Evolutionary conservation across 2,888 invertebrate genomes (phyloP).

Genomic region (Macaria liturata): DNA sequence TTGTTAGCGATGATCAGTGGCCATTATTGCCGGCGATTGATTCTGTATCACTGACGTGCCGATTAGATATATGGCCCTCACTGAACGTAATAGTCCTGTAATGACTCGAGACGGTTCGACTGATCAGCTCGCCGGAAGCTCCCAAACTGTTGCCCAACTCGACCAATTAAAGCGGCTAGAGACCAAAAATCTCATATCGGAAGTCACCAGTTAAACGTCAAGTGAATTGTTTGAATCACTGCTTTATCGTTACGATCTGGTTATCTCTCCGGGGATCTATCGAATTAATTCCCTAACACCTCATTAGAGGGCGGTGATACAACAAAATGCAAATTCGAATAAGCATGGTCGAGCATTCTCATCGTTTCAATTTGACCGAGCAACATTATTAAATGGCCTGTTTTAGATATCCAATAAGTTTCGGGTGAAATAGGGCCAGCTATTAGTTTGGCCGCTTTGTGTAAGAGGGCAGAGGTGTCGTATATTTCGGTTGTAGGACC

Average conservation of each 20-base stretch:
- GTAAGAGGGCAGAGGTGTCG: constrained; percentile 50
- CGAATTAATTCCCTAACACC: constrained; percentile 77
- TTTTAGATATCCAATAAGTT: constrained; percentile 53
- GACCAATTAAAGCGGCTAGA: constrained; percentile 48
- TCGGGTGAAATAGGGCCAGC: constrained; percentile 59
- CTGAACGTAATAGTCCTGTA: constrained; percentile 68
- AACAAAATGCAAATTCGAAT: constrained; percentile 75
- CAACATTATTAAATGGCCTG: constrained; percentile 62
- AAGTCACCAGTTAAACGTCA: constrained; percentile 65
- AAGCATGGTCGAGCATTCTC: constrained; percentile 67
- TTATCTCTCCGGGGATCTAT: constrained; percentile 66
- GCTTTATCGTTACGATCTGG: constrained; percentile 62
- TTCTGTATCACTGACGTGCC: constrained; percentile 58
- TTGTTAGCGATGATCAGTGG: constrained; percentile 74
- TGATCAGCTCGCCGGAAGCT: constrained; percentile 23
- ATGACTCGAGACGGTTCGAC: constrained; percentile 51
- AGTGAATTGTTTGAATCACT: constrained; percentile 49
- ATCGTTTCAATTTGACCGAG: constrained; percentile 56
- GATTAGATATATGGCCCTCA: constrained; percentile 72
- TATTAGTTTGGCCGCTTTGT: constrained; percentile 65
- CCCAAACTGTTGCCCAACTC: constrained; percentile 37
- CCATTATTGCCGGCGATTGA: constrained; percentile 67
- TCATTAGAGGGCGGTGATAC: constrained; percentile 70
- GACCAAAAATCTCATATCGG: constrained; percentile 54
- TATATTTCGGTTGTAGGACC: constrained; percentile 61